Evolutionary conservation across 1,140 invertebrate genomes (phyloP).

Genomic region (Ooceraea biroi): DNA sequence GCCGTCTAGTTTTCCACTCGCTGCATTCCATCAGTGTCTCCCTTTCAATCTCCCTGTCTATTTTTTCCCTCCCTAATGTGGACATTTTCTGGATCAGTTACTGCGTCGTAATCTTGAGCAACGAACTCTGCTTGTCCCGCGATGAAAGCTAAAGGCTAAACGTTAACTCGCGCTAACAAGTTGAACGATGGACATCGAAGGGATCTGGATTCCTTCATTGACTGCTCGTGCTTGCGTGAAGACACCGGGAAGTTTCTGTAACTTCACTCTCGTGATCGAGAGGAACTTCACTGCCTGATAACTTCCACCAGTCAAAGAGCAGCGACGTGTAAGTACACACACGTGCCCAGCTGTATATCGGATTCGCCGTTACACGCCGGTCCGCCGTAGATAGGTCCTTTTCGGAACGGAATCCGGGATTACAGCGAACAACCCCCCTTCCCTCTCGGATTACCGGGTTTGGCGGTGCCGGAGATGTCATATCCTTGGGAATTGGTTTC

Average conservation of each 20-base stretch:
- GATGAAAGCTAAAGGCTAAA: not conserved
- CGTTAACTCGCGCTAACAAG: slow-evolving; percentile 21
- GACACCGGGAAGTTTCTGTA: slow-evolving; percentile 62
- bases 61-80: too few species aligned
- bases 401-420: slow-evolving; percentile 64
- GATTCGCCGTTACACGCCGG: slow-evolving; percentile 56
- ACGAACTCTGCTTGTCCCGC: slow-evolving; percentile 6
- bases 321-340: slow-evolving; percentile 47
- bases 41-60: too few species aligned
- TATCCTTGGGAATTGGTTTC: slow-evolving; percentile 69
- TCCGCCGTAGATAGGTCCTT: slow-evolving; percentile 50
- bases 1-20: too few species aligned
- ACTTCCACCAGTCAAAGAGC: slow-evolving; percentile 54
- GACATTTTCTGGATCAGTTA: too few species aligned
- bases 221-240: slow-evolving; percentile 17
- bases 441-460: slow-evolving; percentile 69
- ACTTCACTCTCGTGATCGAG: slow-evolving; percentile 77
- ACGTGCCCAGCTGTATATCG: slow-evolving; percentile 64
- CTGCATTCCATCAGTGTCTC: too few species aligned
- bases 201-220: slow-evolving; percentile 31
- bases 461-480: slow-evolving; percentile 59
- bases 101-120: slow-evolving; percentile 14
- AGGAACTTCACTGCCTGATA: slow-evolving; percentile 68
- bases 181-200: slow-evolving; percentile 35
- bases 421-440: slow-evolving; percentile 65